These are phyloP conservation scores for Diabrotica balteata DNA, from an alignment of 2,888 invertebrate species.

Conservation along the genomic window DNA sequence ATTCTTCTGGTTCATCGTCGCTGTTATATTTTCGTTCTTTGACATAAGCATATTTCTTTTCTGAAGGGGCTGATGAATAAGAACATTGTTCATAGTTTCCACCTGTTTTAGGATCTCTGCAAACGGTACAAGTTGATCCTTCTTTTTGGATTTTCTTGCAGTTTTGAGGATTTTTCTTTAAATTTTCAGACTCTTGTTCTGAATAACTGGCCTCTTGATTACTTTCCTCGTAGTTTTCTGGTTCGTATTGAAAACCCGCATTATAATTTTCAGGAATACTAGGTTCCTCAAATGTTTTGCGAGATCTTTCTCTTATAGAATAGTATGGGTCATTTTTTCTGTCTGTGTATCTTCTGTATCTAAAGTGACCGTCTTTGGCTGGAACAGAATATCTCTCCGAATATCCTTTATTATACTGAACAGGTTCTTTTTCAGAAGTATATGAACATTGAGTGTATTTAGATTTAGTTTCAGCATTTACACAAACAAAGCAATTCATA, in stretches of 20 bases:
- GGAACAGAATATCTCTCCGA: slow-evolving; percentile 53
- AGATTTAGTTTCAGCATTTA: slow-evolving; percentile 63
- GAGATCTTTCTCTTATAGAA: slow-evolving; percentile 60
- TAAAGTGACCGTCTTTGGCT: slow-evolving; percentile 43
- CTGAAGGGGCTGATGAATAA: slow-evolving; percentile 76
- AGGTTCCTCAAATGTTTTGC: slow-evolving; percentile 61
- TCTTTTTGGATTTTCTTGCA: slow-evolving; percentile 72
- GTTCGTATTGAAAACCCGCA: slow-evolving; percentile 57
- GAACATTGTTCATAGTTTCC: slow-evolving; percentile 82
- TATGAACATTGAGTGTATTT: slow-evolving; percentile 68
- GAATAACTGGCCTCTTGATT: slow-evolving; percentile 60
- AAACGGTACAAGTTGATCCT: slow-evolving; percentile 75
- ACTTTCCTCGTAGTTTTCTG: slow-evolving; percentile 35
- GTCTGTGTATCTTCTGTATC: slow-evolving; percentile 60
- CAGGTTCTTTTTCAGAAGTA: slow-evolving; percentile 61
- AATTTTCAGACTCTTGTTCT: slow-evolving; percentile 68
- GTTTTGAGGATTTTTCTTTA: slow-evolving; percentile 67
- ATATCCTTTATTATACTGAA: slow-evolving; percentile 56
- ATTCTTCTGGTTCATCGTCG: slow-evolving; percentile 63
- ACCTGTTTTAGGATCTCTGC: slow-evolving; percentile 76
- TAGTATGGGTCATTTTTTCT: slow-evolving; percentile 63
- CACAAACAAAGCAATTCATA: slow-evolving; percentile 65
- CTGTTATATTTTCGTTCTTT: slow-evolving; percentile 70
- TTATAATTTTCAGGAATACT: slow-evolving; percentile 62
- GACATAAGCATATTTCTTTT: slow-evolving; percentile 73